Evolutionary conservation across 2,888 invertebrate genomes (phyloP).

Genomic region (Epinotia demarniana): DNA sequence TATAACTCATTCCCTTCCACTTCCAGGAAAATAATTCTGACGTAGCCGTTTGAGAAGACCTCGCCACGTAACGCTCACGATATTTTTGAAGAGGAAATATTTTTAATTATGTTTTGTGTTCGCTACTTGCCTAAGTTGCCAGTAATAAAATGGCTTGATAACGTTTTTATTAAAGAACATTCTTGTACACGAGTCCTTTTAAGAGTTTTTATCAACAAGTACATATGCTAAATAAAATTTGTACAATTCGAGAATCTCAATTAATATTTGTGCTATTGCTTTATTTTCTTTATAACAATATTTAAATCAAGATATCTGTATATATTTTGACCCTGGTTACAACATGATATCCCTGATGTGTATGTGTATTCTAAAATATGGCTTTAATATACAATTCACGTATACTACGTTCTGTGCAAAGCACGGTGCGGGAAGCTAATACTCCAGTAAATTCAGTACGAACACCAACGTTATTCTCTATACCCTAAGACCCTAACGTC

Average conservation of each 20-base stretch:
- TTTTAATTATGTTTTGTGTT: slow-evolving; percentile 15
- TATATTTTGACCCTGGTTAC: too few relatives aligned
- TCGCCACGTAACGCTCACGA: slow-evolving; percentile 25
- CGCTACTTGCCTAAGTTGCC: not conserved
- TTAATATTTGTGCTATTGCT: too few relatives aligned
- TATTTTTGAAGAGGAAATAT: slow-evolving; percentile 26
- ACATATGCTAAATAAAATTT: too few relatives aligned
- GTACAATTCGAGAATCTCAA: too few relatives aligned
- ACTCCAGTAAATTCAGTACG: not conserved
- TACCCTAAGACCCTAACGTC: not conserved
- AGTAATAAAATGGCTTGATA: not conserved
- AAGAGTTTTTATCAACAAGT: not conserved
- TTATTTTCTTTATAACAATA: too few relatives aligned
- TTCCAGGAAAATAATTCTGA: slow-evolving; percentile 39
- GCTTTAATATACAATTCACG: not conserved
- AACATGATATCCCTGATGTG: too few relatives aligned
- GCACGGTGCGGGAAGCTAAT: too few relatives aligned
- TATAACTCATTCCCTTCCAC: slow-evolving; percentile 19
- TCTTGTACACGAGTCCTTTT: not conserved
- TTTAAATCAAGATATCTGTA: too few relatives aligned
- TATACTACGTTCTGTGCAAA: not conserved
- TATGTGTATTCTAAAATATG: too few relatives aligned
- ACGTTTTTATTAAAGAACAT: not conserved
- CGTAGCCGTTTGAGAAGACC: slow-evolving; percentile 37
- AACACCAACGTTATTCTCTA: not conserved